These are phyloP conservation scores for Drosophila funebris DNA, from an alignment of 1,140 invertebrate genomes.

Conservation along the genomic window DNA sequence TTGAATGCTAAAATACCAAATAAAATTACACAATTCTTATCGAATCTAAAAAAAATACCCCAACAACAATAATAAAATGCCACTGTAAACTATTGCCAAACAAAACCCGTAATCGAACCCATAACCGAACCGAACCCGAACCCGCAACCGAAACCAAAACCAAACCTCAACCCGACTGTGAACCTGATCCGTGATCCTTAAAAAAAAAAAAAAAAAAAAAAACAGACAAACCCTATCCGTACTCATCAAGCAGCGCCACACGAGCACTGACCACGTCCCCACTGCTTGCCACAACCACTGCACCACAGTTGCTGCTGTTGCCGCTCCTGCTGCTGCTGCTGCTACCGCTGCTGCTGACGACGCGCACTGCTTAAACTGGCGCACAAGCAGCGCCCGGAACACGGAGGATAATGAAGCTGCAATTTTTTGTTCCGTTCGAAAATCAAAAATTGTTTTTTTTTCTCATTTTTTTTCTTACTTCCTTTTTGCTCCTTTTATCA, in stretches of 20 bases:
- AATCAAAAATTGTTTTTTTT: slow-evolving; percentile 2
- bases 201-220: no score
- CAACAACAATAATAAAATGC: slow-evolving; percentile 31
- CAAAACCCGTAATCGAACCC: neutral
- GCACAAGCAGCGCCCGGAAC: slow-evolving; percentile 36
- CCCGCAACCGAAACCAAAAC: neutral
- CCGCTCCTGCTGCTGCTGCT: slow-evolving; percentile 19
- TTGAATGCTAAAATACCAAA: slow-evolving; percentile 36
- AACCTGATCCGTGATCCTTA: neutral
- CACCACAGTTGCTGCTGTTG: slow-evolving; percentile 21
- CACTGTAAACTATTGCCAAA: slow-evolving; percentile 4
- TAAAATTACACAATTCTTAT: no score
- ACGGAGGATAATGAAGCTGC: slow-evolving; percentile 10
- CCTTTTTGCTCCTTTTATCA: slow-evolving; percentile 1
- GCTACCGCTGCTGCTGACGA: slow-evolving; percentile 30
- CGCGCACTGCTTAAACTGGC: slow-evolving; percentile 49
- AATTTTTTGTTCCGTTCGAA: neutral
- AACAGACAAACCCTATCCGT: slow-evolving; percentile 70
- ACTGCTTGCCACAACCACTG: slow-evolving; percentile 38
- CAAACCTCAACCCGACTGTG: neutral
- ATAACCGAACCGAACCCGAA: neutral
- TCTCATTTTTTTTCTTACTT: neutral
- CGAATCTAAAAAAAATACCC: slow-evolving; percentile 22
- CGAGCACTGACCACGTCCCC: slow-evolving; percentile 23
- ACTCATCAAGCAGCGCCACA: slow-evolving; percentile 35